Conservation (phyloP, 2,888 invertebrate species). For the Sphaerolaimus hirsutus region DNA sequence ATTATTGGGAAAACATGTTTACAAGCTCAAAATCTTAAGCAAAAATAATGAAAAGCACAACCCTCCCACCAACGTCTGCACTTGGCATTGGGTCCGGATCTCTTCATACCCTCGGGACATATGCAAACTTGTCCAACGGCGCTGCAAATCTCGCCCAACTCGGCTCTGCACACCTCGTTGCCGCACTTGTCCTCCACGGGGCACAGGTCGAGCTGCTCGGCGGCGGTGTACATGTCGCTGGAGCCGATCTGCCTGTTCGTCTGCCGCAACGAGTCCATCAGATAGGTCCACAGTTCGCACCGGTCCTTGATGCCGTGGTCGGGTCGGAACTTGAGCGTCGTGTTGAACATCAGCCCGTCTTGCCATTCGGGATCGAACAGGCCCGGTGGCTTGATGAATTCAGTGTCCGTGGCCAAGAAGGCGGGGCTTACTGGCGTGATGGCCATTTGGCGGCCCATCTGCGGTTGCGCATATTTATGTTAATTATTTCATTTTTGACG, state of each 20-base stretch:
- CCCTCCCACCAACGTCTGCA: constrained; percentile 20
- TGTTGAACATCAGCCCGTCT: constrained; percentile 22
- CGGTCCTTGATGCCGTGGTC: constrained; percentile 11
- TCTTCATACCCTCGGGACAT: constrained; percentile 19
- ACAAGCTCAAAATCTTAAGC: too few species aligned
- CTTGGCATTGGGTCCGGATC: constrained; percentile 11
- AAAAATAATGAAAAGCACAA: too few species aligned
- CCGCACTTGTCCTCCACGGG: constrained; percentile 14
- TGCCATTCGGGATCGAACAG: constrained; percentile 21
- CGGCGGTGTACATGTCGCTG: constrained; percentile 8
- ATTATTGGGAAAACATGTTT: too few species aligned
- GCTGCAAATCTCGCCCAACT: constrained; percentile 21
- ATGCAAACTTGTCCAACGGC: constrained; percentile 19
- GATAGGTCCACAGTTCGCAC: constrained; percentile 19
- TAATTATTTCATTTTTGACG: too few species aligned
- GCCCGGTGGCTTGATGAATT: constrained; percentile 22
- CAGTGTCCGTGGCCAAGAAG: constrained; percentile 17
- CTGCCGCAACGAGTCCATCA: constrained; percentile 15
- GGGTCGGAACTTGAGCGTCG: constrained; percentile 2
- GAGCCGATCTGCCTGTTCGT: constrained; percentile 9
- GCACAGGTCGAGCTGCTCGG: constrained; percentile 19
- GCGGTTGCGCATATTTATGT: too few species aligned
- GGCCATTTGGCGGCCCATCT: not conserved
- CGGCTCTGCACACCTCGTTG: constrained; percentile 13
- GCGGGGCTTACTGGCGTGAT: constrained; percentile 10